A percentile compares a stretch with the other conserved stretches of the same genome.
Evolutionary conservation across 2,113 vertebrate genomes (phyloP).

Genomic region (Eolophus roseicapilla): DNA sequence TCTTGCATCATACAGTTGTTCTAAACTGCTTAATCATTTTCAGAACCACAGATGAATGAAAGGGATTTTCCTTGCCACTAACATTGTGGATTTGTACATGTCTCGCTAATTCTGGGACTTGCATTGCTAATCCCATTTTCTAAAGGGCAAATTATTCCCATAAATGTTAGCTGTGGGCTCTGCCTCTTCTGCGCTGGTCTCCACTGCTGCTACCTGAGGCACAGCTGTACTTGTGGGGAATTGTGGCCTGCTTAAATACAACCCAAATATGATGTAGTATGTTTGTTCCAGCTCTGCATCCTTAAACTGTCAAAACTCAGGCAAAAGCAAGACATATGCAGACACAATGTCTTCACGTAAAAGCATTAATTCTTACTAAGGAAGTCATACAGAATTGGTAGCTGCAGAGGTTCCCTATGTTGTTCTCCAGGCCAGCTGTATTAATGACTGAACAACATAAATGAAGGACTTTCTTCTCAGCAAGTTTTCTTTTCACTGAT

Average conservation of each 20-base stretch:
- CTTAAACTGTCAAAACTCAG: background rate
- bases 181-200: background rate
- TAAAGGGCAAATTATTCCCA: background rate
- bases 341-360: background rate
- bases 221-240: background rate
- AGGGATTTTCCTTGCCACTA: background rate
- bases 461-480: background rate
- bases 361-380: background rate
- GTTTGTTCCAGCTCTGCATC: background rate
- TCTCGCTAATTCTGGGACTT: background rate
- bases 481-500: background rate
- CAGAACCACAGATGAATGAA: background rate
- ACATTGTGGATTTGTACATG: background rate
- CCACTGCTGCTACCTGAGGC: background rate
- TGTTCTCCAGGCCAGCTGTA: background rate
- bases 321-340: background rate
- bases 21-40: background rate
- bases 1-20: background rate
- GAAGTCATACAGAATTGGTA: background rate
- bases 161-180: background rate
- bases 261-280: background rate
- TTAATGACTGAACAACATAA: background rate
- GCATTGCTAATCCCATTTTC: conserved; percentile 13
- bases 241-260: background rate
- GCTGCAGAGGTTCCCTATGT: background rate